A percentile compares a stretch with the other conserved stretches of the same genome.
Conservation (phyloP, 2,797 vertebrate genomes). For the Cossypha caffra region DNA sequence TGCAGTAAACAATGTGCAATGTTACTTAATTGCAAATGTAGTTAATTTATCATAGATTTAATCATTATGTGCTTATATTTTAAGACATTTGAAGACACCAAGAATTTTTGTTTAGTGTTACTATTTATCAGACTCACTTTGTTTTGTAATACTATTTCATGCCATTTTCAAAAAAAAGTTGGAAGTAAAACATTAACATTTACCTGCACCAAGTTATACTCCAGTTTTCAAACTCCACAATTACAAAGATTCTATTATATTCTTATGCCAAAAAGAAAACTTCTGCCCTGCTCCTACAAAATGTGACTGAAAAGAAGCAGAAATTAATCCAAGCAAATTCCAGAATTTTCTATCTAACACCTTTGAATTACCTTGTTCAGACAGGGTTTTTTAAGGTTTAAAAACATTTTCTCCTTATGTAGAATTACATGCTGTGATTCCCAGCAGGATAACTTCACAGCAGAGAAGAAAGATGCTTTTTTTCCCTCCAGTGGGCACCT, state of each 20-base stretch:
- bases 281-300: background rate
- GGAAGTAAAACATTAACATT: background rate
- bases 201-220: background rate
- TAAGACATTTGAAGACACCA: background rate
- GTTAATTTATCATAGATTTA: background rate
- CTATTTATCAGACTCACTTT: background rate
- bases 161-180: background rate
- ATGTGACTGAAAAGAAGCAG: background rate
- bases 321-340: background rate
- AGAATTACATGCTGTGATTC: background rate
- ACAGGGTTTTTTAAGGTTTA: background rate
- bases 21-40: background rate
- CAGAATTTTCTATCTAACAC: background rate
- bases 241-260: background rate
- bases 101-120: background rate
- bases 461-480: background rate
- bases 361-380: background rate
- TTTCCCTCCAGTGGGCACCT: background rate
- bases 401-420: background rate
- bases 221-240: background rate
- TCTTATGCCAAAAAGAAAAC: background rate
- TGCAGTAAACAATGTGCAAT: background rate
- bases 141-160: background rate
- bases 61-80: background rate
- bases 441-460: background rate